Percentiles rank a stretch among this genome's conserved stretches.
phyloP scores from a whole-genome alignment of 1,140 invertebrate genomes.

The Pygmarrhopalites habei region DNA sequence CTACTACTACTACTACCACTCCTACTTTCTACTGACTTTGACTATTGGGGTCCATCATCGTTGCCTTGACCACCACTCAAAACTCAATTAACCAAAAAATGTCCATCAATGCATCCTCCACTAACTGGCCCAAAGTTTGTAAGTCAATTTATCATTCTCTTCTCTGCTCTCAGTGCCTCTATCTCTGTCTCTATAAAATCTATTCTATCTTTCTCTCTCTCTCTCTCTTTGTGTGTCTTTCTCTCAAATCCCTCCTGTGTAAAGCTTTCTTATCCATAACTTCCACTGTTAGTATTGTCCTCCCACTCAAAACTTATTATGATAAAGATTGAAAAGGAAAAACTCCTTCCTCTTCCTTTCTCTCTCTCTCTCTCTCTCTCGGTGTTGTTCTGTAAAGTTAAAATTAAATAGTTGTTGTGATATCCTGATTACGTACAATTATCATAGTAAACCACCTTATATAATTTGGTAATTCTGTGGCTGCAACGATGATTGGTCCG shows the following conservation, averaged over 20 bases:
- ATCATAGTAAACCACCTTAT: no score
- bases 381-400: not conserved
- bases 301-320: no score
- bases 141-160: constrained; percentile 8
- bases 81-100: constrained; percentile 12
- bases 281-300: no score
- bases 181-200: not conserved
- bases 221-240: not conserved
- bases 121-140: constrained; percentile 18
- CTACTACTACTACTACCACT: not conserved
- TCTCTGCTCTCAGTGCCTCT: constrained; percentile 1
- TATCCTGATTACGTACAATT: no score
- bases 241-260: no score
- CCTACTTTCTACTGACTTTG: constrained; percentile 10
- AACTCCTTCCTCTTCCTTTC: no score
- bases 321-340: no score
- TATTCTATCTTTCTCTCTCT: not conserved
- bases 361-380: not conserved
- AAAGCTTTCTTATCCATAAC: no score
- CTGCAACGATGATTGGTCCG: constrained; percentile 19
- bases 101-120: constrained; percentile 4
- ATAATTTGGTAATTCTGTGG: no score
- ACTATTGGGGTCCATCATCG: constrained; percentile 19
- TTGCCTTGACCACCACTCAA: constrained; percentile 8
- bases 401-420: no score